Conservation (phyloP, 2,113 vertebrate species). For the Tragelaphus imberbis region DNA sequence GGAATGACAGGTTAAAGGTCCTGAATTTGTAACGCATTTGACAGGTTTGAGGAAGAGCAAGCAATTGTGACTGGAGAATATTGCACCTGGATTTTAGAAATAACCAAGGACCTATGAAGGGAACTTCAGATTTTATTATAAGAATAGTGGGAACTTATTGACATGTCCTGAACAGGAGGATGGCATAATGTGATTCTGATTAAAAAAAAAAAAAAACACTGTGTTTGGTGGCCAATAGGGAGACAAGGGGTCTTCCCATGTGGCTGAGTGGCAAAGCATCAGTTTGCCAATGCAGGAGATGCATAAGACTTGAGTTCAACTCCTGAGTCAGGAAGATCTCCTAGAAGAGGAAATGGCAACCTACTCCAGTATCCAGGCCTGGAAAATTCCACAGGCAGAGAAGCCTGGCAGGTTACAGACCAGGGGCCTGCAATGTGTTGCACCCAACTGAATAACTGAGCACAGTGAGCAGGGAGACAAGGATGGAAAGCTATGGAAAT, state of each 20-base stretch:
- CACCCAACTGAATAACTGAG: not conserved
- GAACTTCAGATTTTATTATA: not conserved
- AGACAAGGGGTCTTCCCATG: not conserved
- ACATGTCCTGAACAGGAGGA: not conserved
- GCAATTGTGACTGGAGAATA: not conserved
- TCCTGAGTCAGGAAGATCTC: not conserved
- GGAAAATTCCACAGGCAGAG: not conserved
- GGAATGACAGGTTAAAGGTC: not conserved
- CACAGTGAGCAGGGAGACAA: not conserved
- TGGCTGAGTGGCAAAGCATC: not conserved
- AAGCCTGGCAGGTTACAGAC: not conserved
- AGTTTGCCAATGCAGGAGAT: not conserved
- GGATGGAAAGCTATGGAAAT: not conserved
- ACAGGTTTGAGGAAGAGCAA: not conserved
- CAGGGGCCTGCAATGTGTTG: not conserved
- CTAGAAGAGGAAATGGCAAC: not conserved
- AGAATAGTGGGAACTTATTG: not conserved
- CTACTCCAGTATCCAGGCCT: not conserved
- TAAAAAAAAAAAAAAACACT: not conserved
- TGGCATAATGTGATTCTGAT: not conserved
- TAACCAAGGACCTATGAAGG: not conserved
- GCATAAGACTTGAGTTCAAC: not conserved
- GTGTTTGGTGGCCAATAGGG: not conserved
- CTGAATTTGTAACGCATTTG: not conserved
- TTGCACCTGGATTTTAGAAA: not conserved